Conservation (phyloP, 2,113 vertebrate genomes). For the Helogale parvula region DNA sequence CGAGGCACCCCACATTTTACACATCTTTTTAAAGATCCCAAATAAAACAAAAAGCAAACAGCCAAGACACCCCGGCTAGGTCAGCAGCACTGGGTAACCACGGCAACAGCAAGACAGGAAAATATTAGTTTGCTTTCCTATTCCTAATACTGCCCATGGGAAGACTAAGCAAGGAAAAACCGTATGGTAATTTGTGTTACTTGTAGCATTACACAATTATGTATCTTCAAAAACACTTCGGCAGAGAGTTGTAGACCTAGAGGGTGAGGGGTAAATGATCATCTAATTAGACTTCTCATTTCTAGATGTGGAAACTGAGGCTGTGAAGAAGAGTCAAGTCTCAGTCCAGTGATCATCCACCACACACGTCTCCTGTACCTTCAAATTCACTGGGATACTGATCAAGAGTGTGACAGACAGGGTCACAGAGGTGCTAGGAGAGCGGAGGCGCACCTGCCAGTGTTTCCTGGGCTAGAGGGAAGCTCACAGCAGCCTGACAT, state of each 20-base stretch:
- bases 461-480: background rate
- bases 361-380: background rate
- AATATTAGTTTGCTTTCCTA: background rate
- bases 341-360: background rate
- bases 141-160: background rate
- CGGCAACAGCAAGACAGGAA: background rate
- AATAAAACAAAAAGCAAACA: background rate
- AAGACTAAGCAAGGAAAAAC: constrained; percentile 20
- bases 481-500: background rate
- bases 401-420: background rate
- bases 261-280: background rate
- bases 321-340: background rate
- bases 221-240: background rate
- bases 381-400: background rate
- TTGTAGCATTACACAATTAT: background rate
- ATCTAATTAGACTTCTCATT: background rate
- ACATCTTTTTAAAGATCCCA: background rate
- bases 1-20: background rate
- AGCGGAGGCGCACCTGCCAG: background rate
- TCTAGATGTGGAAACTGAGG: background rate
- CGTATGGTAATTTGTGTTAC: background rate
- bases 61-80: background rate
- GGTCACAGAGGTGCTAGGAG: background rate
- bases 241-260: background rate
- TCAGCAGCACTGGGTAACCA: background rate